Evolutionary conservation across 2,113 vertebrate species (phyloP).

Genomic region (Anguilla japonica): DNA sequence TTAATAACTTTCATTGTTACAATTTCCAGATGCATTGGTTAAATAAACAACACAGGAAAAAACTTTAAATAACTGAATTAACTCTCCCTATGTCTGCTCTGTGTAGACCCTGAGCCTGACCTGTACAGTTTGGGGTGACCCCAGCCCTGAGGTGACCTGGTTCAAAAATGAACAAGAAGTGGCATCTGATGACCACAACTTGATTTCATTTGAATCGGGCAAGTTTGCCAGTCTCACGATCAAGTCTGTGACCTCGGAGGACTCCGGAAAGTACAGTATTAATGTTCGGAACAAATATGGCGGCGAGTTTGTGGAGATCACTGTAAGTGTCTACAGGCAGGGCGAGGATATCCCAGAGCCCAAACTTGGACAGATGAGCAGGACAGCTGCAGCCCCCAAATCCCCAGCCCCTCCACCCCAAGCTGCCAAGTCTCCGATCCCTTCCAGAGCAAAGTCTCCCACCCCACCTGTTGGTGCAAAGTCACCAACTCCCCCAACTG

Average conservation of each 20-base stretch:
- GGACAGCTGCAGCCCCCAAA: constrained; percentile 42
- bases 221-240: constrained; percentile 87
- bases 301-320: constrained; percentile 94
- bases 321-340: constrained; percentile 91
- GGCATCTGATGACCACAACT: constrained; percentile 77
- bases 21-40: too few relatives aligned
- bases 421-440: constrained; percentile 29
- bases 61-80: neutral
- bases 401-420: constrained; percentile 31
- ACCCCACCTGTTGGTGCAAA: constrained; percentile 35
- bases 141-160: constrained; percentile 90
- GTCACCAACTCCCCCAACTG: constrained; percentile 46
- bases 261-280: constrained; percentile 96
- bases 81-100: constrained; percentile 4
- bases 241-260: constrained; percentile 83
- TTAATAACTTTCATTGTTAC: too few relatives aligned
- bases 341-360: constrained; percentile 85
- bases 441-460: constrained; percentile 42
- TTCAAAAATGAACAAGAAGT: constrained; percentile 92
- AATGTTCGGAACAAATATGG: constrained; percentile 95
- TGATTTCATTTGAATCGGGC: constrained; percentile 79
- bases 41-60: neutral
- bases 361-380: constrained; percentile 73
- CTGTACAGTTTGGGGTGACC: constrained; percentile 94
- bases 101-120: constrained; percentile 89